phyloP scores from a whole-genome alignment of 2,113 vertebrate species.

The Choloepus hoffmanni region DNA sequence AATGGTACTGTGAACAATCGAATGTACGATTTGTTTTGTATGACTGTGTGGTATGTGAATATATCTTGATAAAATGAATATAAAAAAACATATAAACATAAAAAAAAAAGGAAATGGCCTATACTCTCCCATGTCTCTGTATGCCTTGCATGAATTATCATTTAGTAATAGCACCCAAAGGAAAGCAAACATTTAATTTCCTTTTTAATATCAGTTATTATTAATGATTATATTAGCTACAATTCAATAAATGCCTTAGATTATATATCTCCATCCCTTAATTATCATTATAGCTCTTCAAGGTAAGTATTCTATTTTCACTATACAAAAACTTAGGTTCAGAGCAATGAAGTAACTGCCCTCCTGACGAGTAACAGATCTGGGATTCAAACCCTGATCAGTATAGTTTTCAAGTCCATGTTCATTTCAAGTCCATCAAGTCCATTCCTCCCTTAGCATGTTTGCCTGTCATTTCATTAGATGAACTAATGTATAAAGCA shows the following conservation, averaged over 20 bases:
- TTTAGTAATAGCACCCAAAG: not conserved
- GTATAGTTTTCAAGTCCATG: not conserved
- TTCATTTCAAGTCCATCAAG: not conserved
- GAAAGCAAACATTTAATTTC: conserved; percentile 43
- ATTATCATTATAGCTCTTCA: conserved; percentile 43
- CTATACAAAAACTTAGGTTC: not conserved
- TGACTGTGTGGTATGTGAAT: no score
- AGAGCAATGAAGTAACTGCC: not conserved
- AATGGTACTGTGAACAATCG: no score
- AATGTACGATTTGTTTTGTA: no score
- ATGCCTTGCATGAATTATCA: not conserved
- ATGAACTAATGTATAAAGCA: not conserved
- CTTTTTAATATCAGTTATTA: conserved; percentile 10
- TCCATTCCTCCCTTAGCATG: not conserved
- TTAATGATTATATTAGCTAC: conserved; percentile 7
- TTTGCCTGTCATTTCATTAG: not conserved
- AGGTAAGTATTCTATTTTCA: not conserved
- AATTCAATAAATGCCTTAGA: not conserved
- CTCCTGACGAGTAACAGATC: not conserved
- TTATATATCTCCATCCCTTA: not conserved
- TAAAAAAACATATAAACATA: no score
- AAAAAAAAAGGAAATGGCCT: not conserved
- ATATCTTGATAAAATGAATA: no score
- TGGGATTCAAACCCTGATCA: not conserved
- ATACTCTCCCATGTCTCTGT: not conserved